Conservation (phyloP, 2,113 vertebrate genomes). For the Cromileptes altivelis region DNA sequence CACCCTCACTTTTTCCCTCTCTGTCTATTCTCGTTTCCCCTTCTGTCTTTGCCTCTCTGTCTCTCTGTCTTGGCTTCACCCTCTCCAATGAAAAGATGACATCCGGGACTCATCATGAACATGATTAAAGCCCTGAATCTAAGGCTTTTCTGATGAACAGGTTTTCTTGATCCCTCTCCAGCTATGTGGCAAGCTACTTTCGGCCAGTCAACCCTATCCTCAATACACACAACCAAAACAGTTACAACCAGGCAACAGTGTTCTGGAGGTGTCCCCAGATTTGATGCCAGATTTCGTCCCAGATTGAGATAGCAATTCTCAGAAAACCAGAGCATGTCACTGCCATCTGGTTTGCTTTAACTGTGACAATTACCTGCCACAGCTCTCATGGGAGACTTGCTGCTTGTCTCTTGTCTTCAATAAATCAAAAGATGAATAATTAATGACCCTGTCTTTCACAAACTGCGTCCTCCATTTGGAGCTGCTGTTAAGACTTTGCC, state of each 20-base stretch:
- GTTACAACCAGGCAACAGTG: slow-evolving; percentile 49
- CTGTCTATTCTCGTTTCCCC: not conserved
- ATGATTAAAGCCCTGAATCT: slow-evolving; percentile 43
- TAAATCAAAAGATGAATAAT: slow-evolving; percentile 28
- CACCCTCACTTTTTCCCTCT: not conserved
- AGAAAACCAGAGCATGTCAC: slow-evolving; percentile 17
- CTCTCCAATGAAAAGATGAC: slow-evolving; percentile 1
- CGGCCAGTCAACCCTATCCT: slow-evolving; percentile 20
- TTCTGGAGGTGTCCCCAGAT: slow-evolving; percentile 34
- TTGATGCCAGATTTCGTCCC: slow-evolving; percentile 45
- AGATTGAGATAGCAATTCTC: slow-evolving; percentile 46
- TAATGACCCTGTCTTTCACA: slow-evolving; percentile 34
- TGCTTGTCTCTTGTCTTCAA: slow-evolving; percentile 20
- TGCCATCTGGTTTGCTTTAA: slow-evolving; percentile 62
- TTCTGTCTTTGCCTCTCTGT: not conserved
- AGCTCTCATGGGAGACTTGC: slow-evolving; percentile 29
- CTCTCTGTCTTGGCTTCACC: slow-evolving; percentile 1
- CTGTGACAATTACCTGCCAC: slow-evolving; percentile 60
- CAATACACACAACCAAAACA: slow-evolving; percentile 45
- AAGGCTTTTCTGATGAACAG: slow-evolving; percentile 15
- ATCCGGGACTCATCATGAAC: slow-evolving; percentile 16
- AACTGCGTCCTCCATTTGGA: not conserved
- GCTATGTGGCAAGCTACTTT: slow-evolving; percentile 17
- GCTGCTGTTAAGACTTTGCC: slow-evolving; percentile 17
- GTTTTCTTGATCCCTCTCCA: slow-evolving; percentile 23